Evolutionary conservation across 2,888 invertebrate species (phyloP), one percentile per base, ranked within the genome.

Genomic region (Drosophila mettleri): DNA sequence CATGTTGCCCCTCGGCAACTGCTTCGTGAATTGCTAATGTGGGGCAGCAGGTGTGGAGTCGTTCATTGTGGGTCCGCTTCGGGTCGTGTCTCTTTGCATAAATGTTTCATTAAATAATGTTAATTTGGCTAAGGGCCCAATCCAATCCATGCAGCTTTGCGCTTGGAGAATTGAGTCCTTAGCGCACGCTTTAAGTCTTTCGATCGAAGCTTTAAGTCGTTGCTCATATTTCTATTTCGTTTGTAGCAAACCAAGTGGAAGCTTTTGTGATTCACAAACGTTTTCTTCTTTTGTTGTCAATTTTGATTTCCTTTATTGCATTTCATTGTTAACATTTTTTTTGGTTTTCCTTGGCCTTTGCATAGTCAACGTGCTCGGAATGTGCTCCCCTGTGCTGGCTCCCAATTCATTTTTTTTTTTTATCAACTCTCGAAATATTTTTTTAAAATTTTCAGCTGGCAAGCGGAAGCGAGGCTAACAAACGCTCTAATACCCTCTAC

Each of bases 101-200:
- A 81, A 68, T 74, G 69, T 88, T 81, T 88, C 71, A 82, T 88
- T 88, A 82, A 88, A 82, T 84, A 80, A 80, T 88, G 81, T 81
- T 88, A 88, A 81, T 81, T 82, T 66, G 76, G 46, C 69, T 68
- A 64, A 60, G 62, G 81, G 53, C 53, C n/a, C n/a, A n/a, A n/a
- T n/a, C n/a, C n/a, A 20, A 34, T 22, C 49, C 18, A 12, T 10
- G 33, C 18, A 61, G 63, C 60, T 63, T 51, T 49, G 34, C 22
- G 52, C 33, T 24, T 18, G 9, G 43, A 64, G 79, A 69, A 60
- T 58, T 49, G 38, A 38, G 45, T 49, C 33, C 43, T 14, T 24
- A 46, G 34, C 41, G 4, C 7, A 29, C 43, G 12, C 27, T 46
- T 39, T 34, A 41, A 53, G 14, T 8, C 18, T 20, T 54, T 33